A percentile compares a stretch with the other conserved stretches of the same genome.
phyloP scores from a whole-genome alignment of 2,888 invertebrate species.

The Strigamia maritima region DNA sequence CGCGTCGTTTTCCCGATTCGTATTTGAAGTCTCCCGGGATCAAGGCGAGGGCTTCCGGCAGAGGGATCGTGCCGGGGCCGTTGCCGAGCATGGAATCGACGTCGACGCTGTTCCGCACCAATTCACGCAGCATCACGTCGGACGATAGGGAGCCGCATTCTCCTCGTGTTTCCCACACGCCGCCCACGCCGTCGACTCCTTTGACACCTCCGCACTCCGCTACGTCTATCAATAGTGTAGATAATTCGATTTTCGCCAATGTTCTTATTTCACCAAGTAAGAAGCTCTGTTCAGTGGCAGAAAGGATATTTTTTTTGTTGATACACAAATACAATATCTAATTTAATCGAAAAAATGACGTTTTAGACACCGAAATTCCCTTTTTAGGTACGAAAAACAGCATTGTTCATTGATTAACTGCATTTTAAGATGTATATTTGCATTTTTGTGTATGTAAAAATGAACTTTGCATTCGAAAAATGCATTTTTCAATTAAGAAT shows the following conservation, averaged over 20 bases:
- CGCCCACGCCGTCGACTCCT: conserved; percentile 56
- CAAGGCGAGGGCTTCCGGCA: conserved; percentile 64
- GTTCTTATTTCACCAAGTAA: conserved; percentile 50
- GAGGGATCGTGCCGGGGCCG: conserved; percentile 55
- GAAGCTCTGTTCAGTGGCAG: too few species aligned
- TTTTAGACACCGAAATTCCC: too few species aligned
- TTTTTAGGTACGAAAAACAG: too few species aligned
- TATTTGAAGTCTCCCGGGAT: conserved; percentile 85
- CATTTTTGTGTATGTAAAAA: too few species aligned
- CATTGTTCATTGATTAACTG: too few species aligned
- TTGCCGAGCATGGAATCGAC: conserved; percentile 49
- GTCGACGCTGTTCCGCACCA: conserved; percentile 40
- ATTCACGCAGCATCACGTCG: conserved; percentile 47
- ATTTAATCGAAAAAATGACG: too few species aligned
- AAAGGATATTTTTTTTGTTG: not conserved
- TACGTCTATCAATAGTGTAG: conserved; percentile 48
- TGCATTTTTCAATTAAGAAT: too few species aligned
- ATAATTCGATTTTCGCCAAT: conserved; percentile 56
- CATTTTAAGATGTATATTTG: too few species aligned
- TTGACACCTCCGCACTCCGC: conserved; percentile 49
- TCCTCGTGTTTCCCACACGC: conserved; percentile 46
- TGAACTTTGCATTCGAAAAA: too few species aligned
- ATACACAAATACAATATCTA: too few species aligned
- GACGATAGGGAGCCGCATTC: conserved; percentile 51
- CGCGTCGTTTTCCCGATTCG: conserved; percentile 79